These are phyloP conservation scores for Trididemnum miniatum DNA, from an alignment of 23 tunicate genomes.

Conservation along the genomic window DNA sequence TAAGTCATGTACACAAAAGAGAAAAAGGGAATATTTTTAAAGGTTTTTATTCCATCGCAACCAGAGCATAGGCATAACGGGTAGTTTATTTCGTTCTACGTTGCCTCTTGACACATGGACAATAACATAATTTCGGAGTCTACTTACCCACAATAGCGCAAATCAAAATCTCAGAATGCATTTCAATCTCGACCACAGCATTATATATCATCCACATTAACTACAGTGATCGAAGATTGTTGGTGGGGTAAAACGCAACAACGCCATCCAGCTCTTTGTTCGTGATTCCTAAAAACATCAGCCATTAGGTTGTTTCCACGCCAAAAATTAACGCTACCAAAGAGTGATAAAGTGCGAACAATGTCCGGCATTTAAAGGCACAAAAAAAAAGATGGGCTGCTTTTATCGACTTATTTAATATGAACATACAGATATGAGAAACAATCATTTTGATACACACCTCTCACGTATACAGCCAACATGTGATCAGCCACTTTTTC, in stretches of 20 bases:
- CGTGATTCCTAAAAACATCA: neutral
- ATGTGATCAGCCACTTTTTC: neutral
- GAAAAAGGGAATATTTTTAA: neutral
- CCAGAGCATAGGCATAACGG: neutral
- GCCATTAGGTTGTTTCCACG: neutral
- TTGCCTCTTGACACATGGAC: neutral
- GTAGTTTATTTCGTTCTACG: neutral
- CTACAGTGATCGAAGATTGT: neutral
- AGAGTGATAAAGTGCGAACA: neutral
- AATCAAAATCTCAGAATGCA: neutral
- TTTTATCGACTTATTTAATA: neutral
- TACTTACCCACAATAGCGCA: neutral
- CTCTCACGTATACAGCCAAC: conserved; percentile 1
- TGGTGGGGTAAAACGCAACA: neutral
- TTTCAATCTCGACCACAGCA: neutral
- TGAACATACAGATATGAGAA: neutral
- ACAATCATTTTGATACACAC: neutral
- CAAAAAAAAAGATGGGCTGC: neutral
- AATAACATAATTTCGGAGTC: neutral
- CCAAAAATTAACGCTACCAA: neutral
- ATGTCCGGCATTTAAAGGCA: neutral
- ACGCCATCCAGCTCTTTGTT: neutral
- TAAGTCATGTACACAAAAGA: neutral
- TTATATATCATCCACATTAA: neutral
- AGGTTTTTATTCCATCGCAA: neutral